phyloP scores from a whole-genome alignment of 2,797 vertebrate species.

The Jordanella pulchra region DNA sequence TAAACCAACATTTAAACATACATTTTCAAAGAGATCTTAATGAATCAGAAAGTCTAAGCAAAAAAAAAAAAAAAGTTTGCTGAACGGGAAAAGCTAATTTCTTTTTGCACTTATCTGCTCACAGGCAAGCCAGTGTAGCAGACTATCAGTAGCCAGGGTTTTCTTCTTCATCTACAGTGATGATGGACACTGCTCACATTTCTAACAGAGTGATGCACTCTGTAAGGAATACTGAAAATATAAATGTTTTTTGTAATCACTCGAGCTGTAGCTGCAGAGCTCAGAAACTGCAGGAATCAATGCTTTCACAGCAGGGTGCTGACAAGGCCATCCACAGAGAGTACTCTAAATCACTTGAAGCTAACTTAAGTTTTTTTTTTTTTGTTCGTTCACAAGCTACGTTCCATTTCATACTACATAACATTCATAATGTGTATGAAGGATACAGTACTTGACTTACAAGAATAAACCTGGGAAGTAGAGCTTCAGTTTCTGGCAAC shows the following conservation, averaged over 20 bases:
- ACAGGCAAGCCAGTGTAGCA: neutral
- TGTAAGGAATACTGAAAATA: conserved; percentile 21
- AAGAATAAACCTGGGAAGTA: neutral
- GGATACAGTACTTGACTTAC: neutral
- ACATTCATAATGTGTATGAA: neutral
- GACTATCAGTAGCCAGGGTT: conserved; percentile 11
- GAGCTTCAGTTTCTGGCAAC: neutral
- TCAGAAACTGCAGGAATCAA: conserved; percentile 16
- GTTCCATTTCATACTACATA: neutral
- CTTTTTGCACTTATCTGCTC: neutral
- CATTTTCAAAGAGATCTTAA: neutral
- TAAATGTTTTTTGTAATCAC: conserved; percentile 11
- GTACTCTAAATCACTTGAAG: conserved; percentile 18
- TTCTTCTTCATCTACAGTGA: neutral
- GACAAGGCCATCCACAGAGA: conserved; percentile 13
- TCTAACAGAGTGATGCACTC: conserved; percentile 23
- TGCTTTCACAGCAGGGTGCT: conserved; percentile 20
- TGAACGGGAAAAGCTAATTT: neutral
- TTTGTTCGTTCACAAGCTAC: neutral
- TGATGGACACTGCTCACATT: conserved; percentile 12
- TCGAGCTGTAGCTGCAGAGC: conserved; percentile 15
- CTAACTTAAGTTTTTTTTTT: neutral
- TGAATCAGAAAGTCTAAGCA: neutral
- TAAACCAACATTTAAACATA: neutral
- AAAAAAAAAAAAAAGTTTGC: neutral